Base-by-base conservation (phyloP, 35 echinoderm and acorn worm species). In the Apostichopus japonicus region DNA sequence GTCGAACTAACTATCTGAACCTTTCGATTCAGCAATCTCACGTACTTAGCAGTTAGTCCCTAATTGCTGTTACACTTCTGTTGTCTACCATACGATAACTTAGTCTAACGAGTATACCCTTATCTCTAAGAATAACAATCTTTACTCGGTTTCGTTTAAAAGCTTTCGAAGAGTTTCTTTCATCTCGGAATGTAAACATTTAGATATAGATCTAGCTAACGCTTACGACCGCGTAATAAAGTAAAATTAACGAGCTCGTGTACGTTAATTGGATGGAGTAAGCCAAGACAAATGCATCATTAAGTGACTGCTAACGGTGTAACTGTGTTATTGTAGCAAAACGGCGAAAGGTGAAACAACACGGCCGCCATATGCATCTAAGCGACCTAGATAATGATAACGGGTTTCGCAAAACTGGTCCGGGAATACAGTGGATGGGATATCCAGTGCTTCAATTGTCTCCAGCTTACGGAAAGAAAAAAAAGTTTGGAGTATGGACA, bases 131-230 rank as follows among this genome's bases (percentile, higher is more conserved):
- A 58, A 23, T 57, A 84, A 84, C 54, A 84, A 57, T 84, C 81
- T 84, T 84, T 54, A 84, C 81, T 84, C 81, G 56, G 54, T 58
- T 55, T 57, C 54, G 81, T 58, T 54, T 84, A 58, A 84, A 84
- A 84, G 81, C 81, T 84, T 84, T 58, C 54, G 53, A 84, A 84
- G 81, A 84, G 81, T 54, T 53, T 84, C 81, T 58, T 58, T 84
- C 81, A 58, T 84, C 81, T 55, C 16, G 54, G 56, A 84, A 84
- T 84, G 56, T 84, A 84, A 84, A 84, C 81, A 84, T 84, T 84
- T 84, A 84, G 81, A 84, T 84, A 84, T 55, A 58, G 81, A 84
- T 84, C 81, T 57, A 5, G 22, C 53, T 22, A 57, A 84, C 54
- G n/a, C 81, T 58, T 59, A 58, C 55, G 13, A 59, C 81, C 53